Evolutionary conservation across 2,888 invertebrate species (phyloP).

Genomic region (Cephus runcator): DNA sequence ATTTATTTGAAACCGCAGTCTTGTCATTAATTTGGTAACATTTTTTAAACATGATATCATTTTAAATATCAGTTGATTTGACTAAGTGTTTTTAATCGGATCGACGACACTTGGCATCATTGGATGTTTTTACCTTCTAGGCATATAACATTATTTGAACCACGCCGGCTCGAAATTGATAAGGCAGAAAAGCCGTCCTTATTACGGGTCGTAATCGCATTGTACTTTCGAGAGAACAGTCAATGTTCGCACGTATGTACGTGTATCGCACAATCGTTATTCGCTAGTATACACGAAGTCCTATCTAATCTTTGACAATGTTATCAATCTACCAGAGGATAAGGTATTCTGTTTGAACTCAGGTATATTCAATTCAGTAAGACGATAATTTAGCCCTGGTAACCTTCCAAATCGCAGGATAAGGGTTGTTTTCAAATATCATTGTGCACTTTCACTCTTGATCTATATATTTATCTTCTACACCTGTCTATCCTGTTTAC

Average conservation of each 20-base stretch:
- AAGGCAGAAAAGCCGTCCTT: not conserved
- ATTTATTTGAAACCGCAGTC: not conserved
- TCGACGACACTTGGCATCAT: not conserved
- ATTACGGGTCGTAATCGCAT: not conserved
- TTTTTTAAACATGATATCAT: not conserved
- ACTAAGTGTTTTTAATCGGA: not conserved
- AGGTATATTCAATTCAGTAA: slow-evolving; percentile 8
- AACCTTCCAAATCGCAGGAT: not conserved
- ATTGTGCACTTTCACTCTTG: not conserved
- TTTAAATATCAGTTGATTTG: not conserved
- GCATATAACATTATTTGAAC: not conserved
- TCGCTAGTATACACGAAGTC: slow-evolving; percentile 15
- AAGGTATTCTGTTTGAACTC: slow-evolving; percentile 16
- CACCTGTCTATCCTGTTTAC: not conserved
- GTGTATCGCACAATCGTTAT: not conserved
- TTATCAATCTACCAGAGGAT: slow-evolving; percentile 38
- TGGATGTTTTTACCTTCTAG: not conserved
- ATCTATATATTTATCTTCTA: not conserved
- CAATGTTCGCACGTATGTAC: not conserved
- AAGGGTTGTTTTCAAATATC: not conserved
- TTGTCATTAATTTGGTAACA: not conserved
- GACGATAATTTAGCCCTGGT: not conserved
- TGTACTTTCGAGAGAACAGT: not conserved
- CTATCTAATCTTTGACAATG: slow-evolving; percentile 49
- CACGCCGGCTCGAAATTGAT: not conserved